phyloP scores from a whole-genome alignment of 1,140 invertebrate genomes.

The Eubasilissa regina region DNA sequence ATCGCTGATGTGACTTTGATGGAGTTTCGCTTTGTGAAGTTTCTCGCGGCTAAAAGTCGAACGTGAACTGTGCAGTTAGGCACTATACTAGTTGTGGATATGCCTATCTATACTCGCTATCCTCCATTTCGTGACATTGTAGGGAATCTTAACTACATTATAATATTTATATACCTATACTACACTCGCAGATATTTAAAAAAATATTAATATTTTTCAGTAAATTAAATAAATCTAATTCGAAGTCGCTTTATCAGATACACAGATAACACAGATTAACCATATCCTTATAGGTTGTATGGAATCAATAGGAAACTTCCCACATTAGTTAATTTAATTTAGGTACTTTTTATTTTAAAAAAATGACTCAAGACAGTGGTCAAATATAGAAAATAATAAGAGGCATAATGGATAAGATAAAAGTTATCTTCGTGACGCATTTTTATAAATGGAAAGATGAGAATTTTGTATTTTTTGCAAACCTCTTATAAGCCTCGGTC shows the following conservation, averaged over 20 bases:
- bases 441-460: background rate
- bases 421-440: background rate
- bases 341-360: background rate
- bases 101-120: background rate
- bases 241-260: too few species aligned
- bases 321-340: background rate
- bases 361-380: background rate
- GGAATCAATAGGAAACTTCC: background rate
- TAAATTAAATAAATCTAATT: too few species aligned
- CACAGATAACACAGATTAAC: too few species aligned
- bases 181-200: too few species aligned
- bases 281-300: too few species aligned
- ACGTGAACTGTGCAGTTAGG: background rate
- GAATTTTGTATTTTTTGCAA: background rate
- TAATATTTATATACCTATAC: too few species aligned
- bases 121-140: too few species aligned
- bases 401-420: background rate
- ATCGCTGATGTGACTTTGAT: constrained; percentile 37
- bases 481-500: background rate
- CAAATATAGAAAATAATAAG: background rate
- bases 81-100: too few species aligned
- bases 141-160: too few species aligned
- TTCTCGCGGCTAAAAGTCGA: background rate
- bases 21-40: constrained; percentile 25
- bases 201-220: too few species aligned